phyloP scores from a whole-genome alignment of 2,888 invertebrate genomes.

The Lepidonotus clava region DNA sequence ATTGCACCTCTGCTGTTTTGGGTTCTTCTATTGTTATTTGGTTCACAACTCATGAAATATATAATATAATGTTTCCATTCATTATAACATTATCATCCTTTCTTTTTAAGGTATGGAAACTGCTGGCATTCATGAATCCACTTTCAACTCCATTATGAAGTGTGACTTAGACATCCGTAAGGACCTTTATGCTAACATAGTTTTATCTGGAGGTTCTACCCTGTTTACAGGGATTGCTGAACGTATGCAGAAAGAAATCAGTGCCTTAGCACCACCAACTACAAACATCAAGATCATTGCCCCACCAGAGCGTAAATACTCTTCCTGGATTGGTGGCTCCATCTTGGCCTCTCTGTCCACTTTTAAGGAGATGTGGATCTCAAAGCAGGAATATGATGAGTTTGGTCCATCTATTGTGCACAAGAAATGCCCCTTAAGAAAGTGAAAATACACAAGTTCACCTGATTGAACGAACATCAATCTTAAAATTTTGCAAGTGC shows the following conservation, averaged over 20 bases:
- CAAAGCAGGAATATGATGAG: conserved; percentile 98
- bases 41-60: no score
- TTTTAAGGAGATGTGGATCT: conserved; percentile 97
- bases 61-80: no score
- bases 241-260: conserved; percentile 98
- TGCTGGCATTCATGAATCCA: neutral
- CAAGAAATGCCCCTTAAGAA: no score
- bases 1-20: no score
- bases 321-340: no score
- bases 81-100: conserved; percentile 78
- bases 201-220: neutral
- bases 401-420: no score
- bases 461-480: no score
- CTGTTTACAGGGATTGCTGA: conserved; percentile 85
- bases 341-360: no score
- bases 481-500: no score
- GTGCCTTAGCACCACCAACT: conserved; percentile 86
- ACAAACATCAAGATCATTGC: conserved; percentile 83
- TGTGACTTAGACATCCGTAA: neutral
- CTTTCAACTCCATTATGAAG: neutral
- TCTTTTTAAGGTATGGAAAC: conserved; percentile 85
- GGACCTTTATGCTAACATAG: neutral
- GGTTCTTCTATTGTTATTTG: no score
- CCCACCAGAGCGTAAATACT: conserved; percentile 89
- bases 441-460: no score